Percentiles rank a stretch among this genome's conserved stretches.
phyloP scores from a whole-genome alignment of 2,797 vertebrate genomes.

The Lithobates sylvaticus region DNA sequence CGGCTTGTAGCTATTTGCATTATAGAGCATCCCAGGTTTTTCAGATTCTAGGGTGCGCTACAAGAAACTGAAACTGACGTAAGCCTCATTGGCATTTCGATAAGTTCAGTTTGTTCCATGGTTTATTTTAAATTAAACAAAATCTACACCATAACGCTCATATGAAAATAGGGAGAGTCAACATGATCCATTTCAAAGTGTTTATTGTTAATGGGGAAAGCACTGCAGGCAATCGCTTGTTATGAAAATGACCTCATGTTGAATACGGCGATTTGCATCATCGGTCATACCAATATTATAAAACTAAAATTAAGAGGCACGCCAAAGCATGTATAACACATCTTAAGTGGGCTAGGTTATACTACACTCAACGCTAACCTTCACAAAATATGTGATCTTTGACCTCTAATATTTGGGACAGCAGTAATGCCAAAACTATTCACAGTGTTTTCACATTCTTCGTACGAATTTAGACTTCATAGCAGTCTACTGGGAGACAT shows the following conservation, averaged over 20 bases:
- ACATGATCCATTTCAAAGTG: background rate
- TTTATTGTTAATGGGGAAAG: too few relatives aligned
- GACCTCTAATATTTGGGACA: background rate
- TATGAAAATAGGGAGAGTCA: background rate
- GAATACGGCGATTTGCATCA: background rate
- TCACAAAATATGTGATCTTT: constrained; percentile 7
- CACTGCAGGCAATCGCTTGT: background rate
- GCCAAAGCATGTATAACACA: background rate
- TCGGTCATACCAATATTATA: background rate
- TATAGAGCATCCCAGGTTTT: too few relatives aligned
- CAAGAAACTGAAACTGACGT: background rate
- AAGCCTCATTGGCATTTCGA: background rate
- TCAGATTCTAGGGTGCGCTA: background rate
- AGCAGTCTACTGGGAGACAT: background rate
- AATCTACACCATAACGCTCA: background rate
- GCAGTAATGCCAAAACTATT: background rate
- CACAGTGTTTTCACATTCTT: constrained; percentile 2
- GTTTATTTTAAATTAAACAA: background rate
- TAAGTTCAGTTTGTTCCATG: background rate
- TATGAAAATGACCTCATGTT: background rate
- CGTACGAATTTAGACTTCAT: background rate
- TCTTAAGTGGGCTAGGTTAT: background rate
- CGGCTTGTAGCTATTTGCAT: too few relatives aligned
- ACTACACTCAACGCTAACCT: background rate
- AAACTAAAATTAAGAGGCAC: background rate